Evolutionary conservation across 2,113 vertebrate genomes (phyloP).

Genomic region (Speoplatyrhinus poulsoni): DNA sequence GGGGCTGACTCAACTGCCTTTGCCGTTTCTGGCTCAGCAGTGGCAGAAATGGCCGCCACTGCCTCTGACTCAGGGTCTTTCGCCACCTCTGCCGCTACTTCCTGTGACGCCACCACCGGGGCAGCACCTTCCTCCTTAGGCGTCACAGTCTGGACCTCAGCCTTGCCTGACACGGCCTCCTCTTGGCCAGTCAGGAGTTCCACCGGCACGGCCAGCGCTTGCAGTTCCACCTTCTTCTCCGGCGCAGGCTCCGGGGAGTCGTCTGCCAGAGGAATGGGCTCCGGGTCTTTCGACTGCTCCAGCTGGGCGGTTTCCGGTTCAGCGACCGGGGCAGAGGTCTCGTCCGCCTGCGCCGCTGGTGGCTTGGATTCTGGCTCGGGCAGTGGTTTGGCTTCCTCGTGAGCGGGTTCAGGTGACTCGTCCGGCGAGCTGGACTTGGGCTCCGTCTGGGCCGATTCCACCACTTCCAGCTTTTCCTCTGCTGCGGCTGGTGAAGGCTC

Average conservation of each 20-base stretch:
- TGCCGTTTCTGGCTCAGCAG: conserved; percentile 11
- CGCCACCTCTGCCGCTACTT: neutral
- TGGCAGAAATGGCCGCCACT: conserved; percentile 12
- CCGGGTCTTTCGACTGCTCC: conserved; percentile 49
- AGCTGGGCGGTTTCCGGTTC: conserved; percentile 41
- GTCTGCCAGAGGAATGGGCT: conserved; percentile 49
- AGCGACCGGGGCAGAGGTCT: conserved; percentile 24
- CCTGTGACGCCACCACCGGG: neutral
- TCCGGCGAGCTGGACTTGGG: neutral
- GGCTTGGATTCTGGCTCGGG: conserved; percentile 3
- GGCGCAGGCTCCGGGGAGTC: conserved; percentile 43
- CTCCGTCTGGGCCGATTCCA: conserved; percentile 15
- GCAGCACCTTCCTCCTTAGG: neutral
- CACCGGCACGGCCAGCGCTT: neutral
- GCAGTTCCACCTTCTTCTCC: conserved; percentile 22
- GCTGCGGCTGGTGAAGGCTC: conserved; percentile 54
- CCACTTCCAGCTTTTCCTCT: conserved; percentile 35
- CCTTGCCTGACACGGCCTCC: conserved; percentile 6
- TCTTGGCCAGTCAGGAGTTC: conserved; percentile 10
- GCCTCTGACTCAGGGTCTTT: conserved; percentile 17
- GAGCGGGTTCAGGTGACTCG: neutral
- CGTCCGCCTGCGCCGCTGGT: neutral
- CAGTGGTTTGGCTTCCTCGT: neutral
- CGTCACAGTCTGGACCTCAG: conserved; percentile 12
- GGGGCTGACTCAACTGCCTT: conserved; percentile 18